A percentile compares a stretch with the other conserved stretches of the same genome.
Evolutionary conservation across 2,113 vertebrate species (phyloP).

Genomic region (Saccopteryx leptura): DNA sequence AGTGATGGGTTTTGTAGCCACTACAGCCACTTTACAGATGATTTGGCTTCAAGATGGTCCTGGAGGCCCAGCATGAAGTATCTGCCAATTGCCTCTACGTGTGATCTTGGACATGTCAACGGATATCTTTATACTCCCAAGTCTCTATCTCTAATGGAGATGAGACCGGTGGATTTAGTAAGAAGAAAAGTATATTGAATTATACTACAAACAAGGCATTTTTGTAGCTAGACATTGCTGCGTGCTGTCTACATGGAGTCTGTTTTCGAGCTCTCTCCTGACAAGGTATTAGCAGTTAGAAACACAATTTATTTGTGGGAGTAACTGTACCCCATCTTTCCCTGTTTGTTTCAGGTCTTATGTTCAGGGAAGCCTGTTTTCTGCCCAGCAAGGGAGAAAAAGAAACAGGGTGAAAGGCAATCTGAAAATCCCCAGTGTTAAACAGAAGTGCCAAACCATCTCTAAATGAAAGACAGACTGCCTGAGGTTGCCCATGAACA

Average conservation of each 20-base stretch:
- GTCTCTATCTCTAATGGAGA: not conserved
- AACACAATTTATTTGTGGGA: not conserved
- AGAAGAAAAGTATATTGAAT: not conserved
- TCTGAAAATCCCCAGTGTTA: conserved; percentile 73
- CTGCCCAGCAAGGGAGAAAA: conserved; percentile 72
- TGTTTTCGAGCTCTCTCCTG: not conserved
- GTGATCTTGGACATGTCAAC: not conserved
- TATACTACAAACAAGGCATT: not conserved
- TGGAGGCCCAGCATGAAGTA: not conserved
- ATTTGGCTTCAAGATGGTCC: conserved; percentile 48
- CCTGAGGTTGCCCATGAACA: conserved; percentile 70
- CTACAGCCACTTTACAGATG: not conserved
- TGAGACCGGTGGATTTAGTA: not conserved
- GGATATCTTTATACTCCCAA: conserved; percentile 28
- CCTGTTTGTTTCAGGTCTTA: conserved; percentile 25
- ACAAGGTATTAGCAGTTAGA: not conserved
- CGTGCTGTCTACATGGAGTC: not conserved
- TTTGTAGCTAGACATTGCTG: not conserved
- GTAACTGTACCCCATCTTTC: not conserved
- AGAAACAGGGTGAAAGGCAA: conserved; percentile 76
- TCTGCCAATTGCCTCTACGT: conserved; percentile 15
- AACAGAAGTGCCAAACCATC: conserved; percentile 82
- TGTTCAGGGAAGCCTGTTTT: conserved; percentile 50
- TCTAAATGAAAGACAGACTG: conserved; percentile 87
- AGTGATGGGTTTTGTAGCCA: conserved; percentile 44